These are phyloP conservation scores for Sinocyclocheilus anshuiensis DNA, from an alignment of 2,113 vertebrate species.

Conservation along the genomic window DNA sequence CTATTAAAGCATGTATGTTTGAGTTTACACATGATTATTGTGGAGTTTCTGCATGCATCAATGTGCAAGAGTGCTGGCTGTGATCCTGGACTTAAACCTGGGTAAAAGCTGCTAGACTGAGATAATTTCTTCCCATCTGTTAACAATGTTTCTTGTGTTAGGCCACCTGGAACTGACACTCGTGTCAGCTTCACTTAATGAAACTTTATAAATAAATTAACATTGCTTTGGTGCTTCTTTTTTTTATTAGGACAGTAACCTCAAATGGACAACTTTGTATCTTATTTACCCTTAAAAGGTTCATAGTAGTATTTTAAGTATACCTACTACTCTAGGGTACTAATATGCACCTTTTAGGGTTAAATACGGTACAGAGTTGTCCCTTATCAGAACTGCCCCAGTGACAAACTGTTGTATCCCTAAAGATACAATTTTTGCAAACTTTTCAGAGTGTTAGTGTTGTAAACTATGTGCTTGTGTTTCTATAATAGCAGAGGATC, in stretches of 20 bases:
- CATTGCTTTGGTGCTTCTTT: not conserved
- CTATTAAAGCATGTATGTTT: slow-evolving; percentile 49
- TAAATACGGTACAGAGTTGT: not conserved
- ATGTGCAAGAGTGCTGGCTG: slow-evolving; percentile 14
- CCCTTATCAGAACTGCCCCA: not conserved
- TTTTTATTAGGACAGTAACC: not conserved
- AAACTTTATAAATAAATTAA: not conserved
- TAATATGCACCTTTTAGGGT: not conserved
- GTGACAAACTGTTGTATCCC: not conserved
- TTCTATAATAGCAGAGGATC: not conserved
- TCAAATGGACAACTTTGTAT: not conserved
- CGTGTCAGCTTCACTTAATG: not conserved
- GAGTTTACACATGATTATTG: slow-evolving; percentile 35
- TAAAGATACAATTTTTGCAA: not conserved
- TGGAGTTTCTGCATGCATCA: slow-evolving; percentile 1
- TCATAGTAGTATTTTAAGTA: not conserved
- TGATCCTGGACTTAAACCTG: slow-evolving; percentile 27
- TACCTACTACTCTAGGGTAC: not conserved
- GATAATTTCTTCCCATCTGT: slow-evolving; percentile 41
- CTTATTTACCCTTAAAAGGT: not conserved
- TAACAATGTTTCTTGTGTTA: slow-evolving; percentile 19
- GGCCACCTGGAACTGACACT: not conserved
- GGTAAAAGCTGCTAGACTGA: not conserved
- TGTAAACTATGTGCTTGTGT: not conserved
- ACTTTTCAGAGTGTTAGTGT: not conserved